phyloP scores from a whole-genome alignment of 2,797 vertebrate species.

The Simalia tracyae region DNA sequence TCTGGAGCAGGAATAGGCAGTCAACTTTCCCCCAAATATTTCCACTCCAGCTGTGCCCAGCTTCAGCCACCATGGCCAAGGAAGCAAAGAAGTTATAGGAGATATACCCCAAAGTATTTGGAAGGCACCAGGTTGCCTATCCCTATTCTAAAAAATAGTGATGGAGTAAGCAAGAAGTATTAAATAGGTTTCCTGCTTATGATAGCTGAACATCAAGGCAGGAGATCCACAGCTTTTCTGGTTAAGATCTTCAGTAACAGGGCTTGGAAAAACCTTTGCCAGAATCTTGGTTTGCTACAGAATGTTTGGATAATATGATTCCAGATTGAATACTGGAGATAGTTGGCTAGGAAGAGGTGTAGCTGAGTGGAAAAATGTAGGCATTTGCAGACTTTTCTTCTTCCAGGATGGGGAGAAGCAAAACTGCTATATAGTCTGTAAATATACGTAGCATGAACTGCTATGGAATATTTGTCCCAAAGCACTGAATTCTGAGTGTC shows the following conservation, averaged over 20 bases:
- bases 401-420: not conserved
- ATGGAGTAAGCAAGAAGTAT: not conserved
- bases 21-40: not conserved
- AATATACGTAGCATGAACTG: not conserved
- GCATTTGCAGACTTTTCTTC: not conserved
- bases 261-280: not conserved
- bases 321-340: not conserved
- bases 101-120: not conserved
- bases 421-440: not conserved
- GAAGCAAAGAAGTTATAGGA: not conserved
- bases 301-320: not conserved
- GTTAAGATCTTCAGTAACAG: not conserved
- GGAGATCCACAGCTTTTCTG: not conserved
- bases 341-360: not conserved
- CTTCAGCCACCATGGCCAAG: not conserved
- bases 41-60: not conserved
- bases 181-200: not conserved
- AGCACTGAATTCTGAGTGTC: not conserved
- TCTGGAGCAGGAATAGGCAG: not conserved
- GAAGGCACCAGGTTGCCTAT: not conserved
- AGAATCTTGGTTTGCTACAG: not conserved
- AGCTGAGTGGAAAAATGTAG: not conserved
- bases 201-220: not conserved
- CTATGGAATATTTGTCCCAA: not conserved
- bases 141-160: not conserved